Evolutionary conservation across 2,888 invertebrate genomes (phyloP), one percentile per base, ranked within the genome.

Genomic region (Ceramica pisi): DNA sequence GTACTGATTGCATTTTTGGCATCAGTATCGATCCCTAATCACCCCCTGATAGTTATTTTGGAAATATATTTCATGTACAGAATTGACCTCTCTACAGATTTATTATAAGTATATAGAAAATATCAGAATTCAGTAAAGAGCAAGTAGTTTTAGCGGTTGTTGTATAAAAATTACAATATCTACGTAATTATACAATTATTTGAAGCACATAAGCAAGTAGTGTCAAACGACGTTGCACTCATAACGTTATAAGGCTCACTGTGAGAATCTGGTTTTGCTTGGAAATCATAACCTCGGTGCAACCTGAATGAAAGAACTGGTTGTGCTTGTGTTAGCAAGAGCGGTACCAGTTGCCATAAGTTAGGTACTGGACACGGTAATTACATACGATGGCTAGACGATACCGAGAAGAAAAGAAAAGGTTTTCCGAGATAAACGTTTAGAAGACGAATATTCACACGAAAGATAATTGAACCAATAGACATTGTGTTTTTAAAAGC

Each of bases 271-370:
- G 55, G 73, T 72, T 79, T 64, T 38, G 31, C 35, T 35, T 61
- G 51, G 72, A 78, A 78, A 77, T 76, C 63, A 80, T 75, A 78
- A 81, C 69, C 69, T 76, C 60, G 55, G 31, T 26, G 44, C 53
- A 59, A 61, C 68, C 38, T 77, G 78, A 78, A 78, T 78, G 71
- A 78, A 81, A 65, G 53, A 81, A 81, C 81, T 69, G 70, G 78
- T 81, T 77, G 67, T 76, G 60, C 65, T 64, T 64, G 70, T 62
- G 57, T 57, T 53, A 53, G 38, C 63, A 51, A 69, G 55, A 51
- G 26, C 38, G 23, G 21, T 41, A 44, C 69, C 55, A 69, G 55
- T 76, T 81, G 8, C 51, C 63, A 69, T 77, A 41, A 65, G 26
- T 31, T 67, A 35, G 44, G 55, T 56, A 77, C 61, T 69, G 56